Evolutionary conservation across 2,888 invertebrate species (phyloP).

Genomic region (Drosophila fungiperda): DNA sequence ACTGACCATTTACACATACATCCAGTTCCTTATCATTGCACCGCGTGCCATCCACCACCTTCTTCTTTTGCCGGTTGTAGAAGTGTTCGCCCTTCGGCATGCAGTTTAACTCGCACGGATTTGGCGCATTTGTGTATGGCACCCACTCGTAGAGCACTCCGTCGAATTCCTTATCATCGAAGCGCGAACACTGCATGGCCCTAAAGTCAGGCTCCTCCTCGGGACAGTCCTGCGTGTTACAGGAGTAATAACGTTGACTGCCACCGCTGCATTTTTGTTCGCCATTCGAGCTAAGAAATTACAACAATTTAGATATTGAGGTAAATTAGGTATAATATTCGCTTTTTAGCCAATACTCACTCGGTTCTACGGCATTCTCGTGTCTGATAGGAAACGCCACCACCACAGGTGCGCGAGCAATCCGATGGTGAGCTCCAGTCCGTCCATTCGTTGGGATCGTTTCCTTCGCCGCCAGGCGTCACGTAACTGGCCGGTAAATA

Average conservation of each 20-base stretch:
- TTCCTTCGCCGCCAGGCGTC: slow-evolving; percentile 89
- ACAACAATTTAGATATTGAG: neutral
- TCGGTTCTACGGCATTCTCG: slow-evolving; percentile 90
- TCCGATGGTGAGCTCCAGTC: slow-evolving; percentile 93
- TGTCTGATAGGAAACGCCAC: slow-evolving; percentile 94
- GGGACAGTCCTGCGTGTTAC: slow-evolving; percentile 96
- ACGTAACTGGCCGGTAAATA: slow-evolving; percentile 91
- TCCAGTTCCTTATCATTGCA: slow-evolving; percentile 93
- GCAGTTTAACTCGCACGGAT: slow-evolving; percentile 97
- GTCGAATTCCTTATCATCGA: slow-evolving; percentile 92
- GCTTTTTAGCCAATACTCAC: slow-evolving; percentile 84
- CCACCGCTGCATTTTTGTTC: slow-evolving; percentile 90
- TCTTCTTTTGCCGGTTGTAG: slow-evolving; percentile 93
- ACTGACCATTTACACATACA: slow-evolving; percentile 97
- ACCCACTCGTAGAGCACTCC: slow-evolving; percentile 94
- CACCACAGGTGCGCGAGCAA: slow-evolving; percentile 96
- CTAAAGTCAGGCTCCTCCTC: slow-evolving; percentile 92
- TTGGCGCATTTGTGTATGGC: slow-evolving; percentile 94
- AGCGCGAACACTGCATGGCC: slow-evolving; percentile 94
- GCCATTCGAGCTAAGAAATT: slow-evolving; percentile 87
- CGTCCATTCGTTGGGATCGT: slow-evolving; percentile 89
- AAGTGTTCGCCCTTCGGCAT: slow-evolving; percentile 96
- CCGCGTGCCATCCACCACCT: slow-evolving; percentile 93
- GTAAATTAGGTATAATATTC: neutral
- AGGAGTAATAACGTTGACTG: slow-evolving; percentile 93